Base-by-base conservation (phyloP, 2,113 vertebrate genomes). In the Zosterops japonicus region DNA sequence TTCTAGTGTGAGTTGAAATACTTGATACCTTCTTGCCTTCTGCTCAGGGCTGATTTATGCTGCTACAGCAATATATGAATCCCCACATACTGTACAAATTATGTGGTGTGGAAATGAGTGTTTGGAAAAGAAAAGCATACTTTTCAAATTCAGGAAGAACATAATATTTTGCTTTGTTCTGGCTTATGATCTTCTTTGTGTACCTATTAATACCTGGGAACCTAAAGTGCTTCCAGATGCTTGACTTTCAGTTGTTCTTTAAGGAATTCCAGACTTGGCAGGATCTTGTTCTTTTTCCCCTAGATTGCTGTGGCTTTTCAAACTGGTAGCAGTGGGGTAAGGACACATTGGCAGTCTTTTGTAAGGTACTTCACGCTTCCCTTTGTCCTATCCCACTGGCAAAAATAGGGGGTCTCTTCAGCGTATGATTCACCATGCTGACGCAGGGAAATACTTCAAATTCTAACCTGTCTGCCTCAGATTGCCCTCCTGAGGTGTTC, bases 211-310 rank as follows among this genome's bases (percentile, higher is more conserved):
- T 96, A 95, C 94, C 88, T 94, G 60, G 28, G 71, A 90, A 28
- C 44, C 64, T 88, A 50, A 95, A 95, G 33, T 86, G 44, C 31
- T 95, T 96, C 93, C 94, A 96, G 87, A 93, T 94, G 88, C 68
- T 90, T 92, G 46, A 47, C 44, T 83, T 89, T 16, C 59, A 83
- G 50, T 87, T 67, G 16, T 75, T 94, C 50, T 82, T 92, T 52
- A 69, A 91, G 60, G 44, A 90, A 49, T 92, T 88, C 17, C 20
- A 79, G 42, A 42, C 50, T 85, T 72, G 74, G 31, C 59, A 65
- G 55, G 25, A 36, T 79, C 50, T 70, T 46, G 22, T 77, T 90
- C 79, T 59, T 72, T 6, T 67, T 83, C 64, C 47, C 20, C 68
- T 81, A 41, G 23, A 14, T 55, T 80, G 22, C 67, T 85, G 35